Evolutionary conservation across 2,797 vertebrate species (phyloP).

Genomic region (Lepilemur ruficaudatus): DNA sequence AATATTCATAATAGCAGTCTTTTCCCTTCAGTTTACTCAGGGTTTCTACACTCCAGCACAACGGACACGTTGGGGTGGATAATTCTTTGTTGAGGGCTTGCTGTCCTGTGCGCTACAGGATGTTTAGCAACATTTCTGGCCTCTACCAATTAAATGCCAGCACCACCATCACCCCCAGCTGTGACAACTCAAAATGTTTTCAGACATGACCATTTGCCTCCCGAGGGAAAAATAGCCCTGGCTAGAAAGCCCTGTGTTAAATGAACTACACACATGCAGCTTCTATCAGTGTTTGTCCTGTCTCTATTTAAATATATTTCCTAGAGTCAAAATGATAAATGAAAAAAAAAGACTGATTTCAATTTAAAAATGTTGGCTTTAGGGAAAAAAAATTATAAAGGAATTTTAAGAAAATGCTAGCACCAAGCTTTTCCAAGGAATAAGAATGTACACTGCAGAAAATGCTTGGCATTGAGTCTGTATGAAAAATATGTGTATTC

Average conservation of each 20-base stretch:
- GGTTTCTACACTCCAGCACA: not conserved
- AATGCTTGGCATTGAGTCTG: not conserved
- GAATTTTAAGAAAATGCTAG: not conserved
- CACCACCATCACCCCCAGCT: not conserved
- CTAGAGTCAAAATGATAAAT: not conserved
- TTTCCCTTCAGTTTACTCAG: not conserved
- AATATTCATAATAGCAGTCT: not conserved
- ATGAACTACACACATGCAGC: not conserved
- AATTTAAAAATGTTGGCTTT: not conserved
- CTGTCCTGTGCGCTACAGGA: not conserved
- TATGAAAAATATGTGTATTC: not conserved
- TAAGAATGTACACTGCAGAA: not conserved
- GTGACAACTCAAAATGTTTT: not conserved
- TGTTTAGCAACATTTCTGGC: not conserved
- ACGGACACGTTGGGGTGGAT: not conserved
- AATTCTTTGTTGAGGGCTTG: not conserved
- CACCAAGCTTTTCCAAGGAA: not conserved
- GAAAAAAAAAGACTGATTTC: slow-evolving; percentile 32
- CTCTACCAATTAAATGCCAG: not conserved
- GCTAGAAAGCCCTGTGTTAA: not conserved
- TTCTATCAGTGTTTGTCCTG: not conserved
- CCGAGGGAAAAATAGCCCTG: not conserved
- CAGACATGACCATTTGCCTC: not conserved
- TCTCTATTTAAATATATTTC: slow-evolving; percentile 12
- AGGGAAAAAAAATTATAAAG: not conserved